Evolutionary conservation across 2,888 invertebrate genomes (phyloP), one percentile per base, ranked within the genome.

Genomic region (Elysia crispata): DNA sequence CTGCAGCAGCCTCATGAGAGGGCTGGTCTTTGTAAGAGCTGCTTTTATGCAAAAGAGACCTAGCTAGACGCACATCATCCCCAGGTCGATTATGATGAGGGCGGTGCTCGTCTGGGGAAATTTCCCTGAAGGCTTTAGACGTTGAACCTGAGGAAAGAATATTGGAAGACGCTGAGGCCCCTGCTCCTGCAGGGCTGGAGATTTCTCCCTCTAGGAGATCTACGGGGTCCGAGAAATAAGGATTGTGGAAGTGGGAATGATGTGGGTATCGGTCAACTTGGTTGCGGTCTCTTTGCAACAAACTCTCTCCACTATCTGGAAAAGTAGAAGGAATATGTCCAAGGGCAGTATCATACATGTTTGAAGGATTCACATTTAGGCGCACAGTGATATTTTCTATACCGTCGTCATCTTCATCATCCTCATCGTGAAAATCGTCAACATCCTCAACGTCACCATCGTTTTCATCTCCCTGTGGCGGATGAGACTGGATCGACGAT

Each of bases 1-100:
- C 83, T 3, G 75, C 83, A 30, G 79, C 79, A 30, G 75, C 82
- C 66, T 83, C 57, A 49, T 85, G 85, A 41, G 41, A 41, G 11
- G 41, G 41, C 41, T 41, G 41, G 73, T 85, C 85, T 72, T 85
- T 83, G 50, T 85, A 83, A 13, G 85, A 83, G 1, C 79, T 80
- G 1, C 83, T 83, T 60, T 85, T 84, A 73, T 83, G 82, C 25
- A 85, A 79, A 57, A 84, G 50, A 57, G 80, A 81, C 28, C 81
- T 64, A 11, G 74, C 74, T 28, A 83, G 33, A 57, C 75, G 79
- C 75, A 82, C 79, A 11, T 41, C 41, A 41, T 41, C 41, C 3
- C 41, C 41, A 6, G 41, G 11, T 41, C 41, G 41, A 41, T 41
- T 11, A 41, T 41, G 3, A 11, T 41, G 41, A 11, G 5, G 41